These are phyloP conservation scores for Illadopsis cleaveri DNA, from an alignment of 2,113 vertebrate species.

Conservation along the genomic window DNA sequence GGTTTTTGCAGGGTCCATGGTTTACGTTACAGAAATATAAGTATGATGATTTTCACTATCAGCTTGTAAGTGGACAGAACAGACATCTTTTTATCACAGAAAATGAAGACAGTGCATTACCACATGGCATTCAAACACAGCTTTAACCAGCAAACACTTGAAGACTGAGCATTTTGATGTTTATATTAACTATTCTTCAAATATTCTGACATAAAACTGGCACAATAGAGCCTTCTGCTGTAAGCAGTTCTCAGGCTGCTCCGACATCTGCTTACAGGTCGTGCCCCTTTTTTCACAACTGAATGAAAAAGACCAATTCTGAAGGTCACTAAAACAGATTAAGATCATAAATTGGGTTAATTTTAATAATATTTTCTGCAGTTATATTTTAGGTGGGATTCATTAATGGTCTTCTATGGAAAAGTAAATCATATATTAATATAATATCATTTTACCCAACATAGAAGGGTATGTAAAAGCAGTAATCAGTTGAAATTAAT, in stretches of 20 bases:
- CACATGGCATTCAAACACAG: neutral
- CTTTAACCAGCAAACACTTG: conserved; percentile 21
- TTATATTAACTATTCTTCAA: conserved; percentile 38
- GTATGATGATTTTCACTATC: neutral
- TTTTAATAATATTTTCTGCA: neutral
- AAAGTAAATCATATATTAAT: neutral
- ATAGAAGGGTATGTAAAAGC: neutral
- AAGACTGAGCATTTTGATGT: neutral
- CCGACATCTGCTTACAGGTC: neutral
- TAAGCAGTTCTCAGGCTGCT: neutral
- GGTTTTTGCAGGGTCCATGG: neutral
- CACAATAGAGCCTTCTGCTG: conserved; percentile 30
- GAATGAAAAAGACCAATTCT: neutral
- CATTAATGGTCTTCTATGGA: neutral
- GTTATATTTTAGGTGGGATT: neutral
- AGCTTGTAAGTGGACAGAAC: neutral
- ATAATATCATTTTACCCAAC: neutral
- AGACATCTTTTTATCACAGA: neutral
- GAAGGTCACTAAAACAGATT: neutral
- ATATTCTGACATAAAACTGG: neutral
- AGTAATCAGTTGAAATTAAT: neutral
- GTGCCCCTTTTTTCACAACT: neutral
- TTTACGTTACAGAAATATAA: neutral
- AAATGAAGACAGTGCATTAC: neutral
- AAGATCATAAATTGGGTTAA: neutral